Percentiles rank a stretch among this genome's conserved stretches.
These are phyloP conservation scores for Cromileptes altivelis DNA, from an alignment of 2,113 vertebrate species.

Conservation along the genomic window DNA sequence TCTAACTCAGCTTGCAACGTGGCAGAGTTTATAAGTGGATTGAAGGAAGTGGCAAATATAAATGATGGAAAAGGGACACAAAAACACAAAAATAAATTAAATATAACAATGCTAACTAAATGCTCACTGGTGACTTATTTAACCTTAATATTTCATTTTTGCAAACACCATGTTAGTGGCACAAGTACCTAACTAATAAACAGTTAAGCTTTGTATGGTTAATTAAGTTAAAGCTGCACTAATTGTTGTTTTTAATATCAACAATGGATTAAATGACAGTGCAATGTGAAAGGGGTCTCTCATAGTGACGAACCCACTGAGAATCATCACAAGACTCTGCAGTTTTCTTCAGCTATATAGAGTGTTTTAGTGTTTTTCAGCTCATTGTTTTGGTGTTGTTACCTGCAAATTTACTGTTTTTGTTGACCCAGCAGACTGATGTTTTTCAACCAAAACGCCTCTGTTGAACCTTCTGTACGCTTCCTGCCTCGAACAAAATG, in stretches of 20 bases:
- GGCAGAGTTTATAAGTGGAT: slow-evolving; percentile 39
- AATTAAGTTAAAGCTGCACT: background rate
- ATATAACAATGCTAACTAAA: background rate
- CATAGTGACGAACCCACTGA: background rate
- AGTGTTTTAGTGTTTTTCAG: too few relatives aligned
- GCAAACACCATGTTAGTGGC: too few relatives aligned
- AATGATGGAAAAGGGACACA: slow-evolving; percentile 28
- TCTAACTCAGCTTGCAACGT: slow-evolving; percentile 32
- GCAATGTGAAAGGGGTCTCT: background rate
- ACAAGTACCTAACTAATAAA: background rate
- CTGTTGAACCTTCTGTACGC: too few relatives aligned
- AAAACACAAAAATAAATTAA: background rate
- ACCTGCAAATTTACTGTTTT: too few relatives aligned
- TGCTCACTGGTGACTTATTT: background rate
- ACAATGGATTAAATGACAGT: background rate
- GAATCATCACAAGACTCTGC: background rate
- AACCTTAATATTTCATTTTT: background rate
- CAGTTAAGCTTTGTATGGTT: background rate
- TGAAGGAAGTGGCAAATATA: slow-evolving; percentile 26
- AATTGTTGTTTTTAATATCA: background rate
- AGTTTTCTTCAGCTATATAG: too few relatives aligned
- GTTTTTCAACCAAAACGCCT: too few relatives aligned
- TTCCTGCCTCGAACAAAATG: too few relatives aligned
- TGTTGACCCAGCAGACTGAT: too few relatives aligned
- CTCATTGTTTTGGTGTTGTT: too few relatives aligned